phyloP scores from a whole-genome alignment of 2,797 vertebrate genomes.

The Podargus strigoides region DNA sequence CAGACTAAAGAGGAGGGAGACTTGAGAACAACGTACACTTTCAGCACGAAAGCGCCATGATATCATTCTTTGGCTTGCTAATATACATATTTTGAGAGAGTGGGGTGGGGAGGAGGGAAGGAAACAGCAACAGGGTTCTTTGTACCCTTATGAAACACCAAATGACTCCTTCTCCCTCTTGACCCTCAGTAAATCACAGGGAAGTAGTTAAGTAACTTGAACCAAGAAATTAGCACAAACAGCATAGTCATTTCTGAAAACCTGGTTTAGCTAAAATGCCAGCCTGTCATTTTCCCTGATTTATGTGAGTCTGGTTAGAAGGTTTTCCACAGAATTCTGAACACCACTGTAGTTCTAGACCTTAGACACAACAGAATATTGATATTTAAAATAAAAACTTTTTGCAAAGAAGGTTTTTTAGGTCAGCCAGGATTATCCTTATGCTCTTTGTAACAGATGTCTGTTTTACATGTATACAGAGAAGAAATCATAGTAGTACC shows the following conservation, averaged over 20 bases:
- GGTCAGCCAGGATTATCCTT: neutral
- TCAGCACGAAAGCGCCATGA: conserved; percentile 35
- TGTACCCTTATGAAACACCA: neutral
- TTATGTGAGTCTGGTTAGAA: neutral
- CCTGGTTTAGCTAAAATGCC: neutral
- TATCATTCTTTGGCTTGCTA: conserved; percentile 38
- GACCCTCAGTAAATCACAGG: conserved; percentile 38
- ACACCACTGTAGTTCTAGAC: neutral
- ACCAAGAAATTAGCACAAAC: conserved; percentile 8
- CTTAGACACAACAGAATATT: neutral
- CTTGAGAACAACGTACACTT: conserved; percentile 40
- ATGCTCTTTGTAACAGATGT: neutral
- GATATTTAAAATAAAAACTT: neutral
- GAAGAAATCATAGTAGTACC: neutral
- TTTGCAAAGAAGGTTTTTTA: neutral
- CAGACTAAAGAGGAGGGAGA: neutral
- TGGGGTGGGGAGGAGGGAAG: neutral
- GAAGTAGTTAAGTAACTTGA: conserved; percentile 29
- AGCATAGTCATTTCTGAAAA: neutral
- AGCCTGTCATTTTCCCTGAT: conserved; percentile 2
- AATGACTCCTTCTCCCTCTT: neutral
- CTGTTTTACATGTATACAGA: neutral
- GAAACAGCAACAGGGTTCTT: conserved; percentile 32
- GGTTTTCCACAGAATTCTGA: neutral
- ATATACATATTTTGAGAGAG: neutral